Conservation (phyloP, 2,888 invertebrate species). For the Tridacna gigas region DNA sequence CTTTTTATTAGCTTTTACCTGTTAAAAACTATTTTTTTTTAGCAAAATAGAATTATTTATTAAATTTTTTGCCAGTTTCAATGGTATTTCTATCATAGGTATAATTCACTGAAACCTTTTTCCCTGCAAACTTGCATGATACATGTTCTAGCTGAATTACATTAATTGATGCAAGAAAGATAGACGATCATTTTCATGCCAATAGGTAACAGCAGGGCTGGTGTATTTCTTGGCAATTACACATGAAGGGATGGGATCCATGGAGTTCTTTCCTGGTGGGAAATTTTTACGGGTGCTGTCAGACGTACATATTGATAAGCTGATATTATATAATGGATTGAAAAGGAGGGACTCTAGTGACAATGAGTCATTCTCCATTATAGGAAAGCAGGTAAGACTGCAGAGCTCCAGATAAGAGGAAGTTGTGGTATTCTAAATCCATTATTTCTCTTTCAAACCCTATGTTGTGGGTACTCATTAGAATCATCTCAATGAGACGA, state of each 20-base stretch:
- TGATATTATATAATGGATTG: constrained; percentile 47
- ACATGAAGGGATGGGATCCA: constrained; percentile 71
- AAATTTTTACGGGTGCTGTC: constrained; percentile 69
- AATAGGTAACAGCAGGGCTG: constrained; percentile 75
- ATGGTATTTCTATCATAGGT: no score
- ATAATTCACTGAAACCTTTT: no score
- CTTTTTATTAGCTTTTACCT: no score
- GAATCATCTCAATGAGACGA: not conserved
- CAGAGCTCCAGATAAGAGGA: not conserved
- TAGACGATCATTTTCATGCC: not conserved
- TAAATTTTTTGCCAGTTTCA: no score
- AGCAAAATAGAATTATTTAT: no score
- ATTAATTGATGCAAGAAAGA: no score
- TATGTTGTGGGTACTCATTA: not conserved
- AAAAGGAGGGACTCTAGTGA: not conserved
- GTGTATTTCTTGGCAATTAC: constrained; percentile 74
- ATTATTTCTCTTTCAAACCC: not conserved
- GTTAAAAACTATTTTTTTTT: no score
- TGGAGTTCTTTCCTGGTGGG: constrained; percentile 73
- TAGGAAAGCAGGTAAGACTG: not conserved
- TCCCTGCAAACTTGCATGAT: no score
- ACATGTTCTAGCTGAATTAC: no score
- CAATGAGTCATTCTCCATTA: constrained; percentile 1
- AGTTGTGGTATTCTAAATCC: no score
- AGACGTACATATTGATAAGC: constrained; percentile 56